Conservation (phyloP, 2,888 invertebrate species). For the Leptogaster cylindrica region DNA sequence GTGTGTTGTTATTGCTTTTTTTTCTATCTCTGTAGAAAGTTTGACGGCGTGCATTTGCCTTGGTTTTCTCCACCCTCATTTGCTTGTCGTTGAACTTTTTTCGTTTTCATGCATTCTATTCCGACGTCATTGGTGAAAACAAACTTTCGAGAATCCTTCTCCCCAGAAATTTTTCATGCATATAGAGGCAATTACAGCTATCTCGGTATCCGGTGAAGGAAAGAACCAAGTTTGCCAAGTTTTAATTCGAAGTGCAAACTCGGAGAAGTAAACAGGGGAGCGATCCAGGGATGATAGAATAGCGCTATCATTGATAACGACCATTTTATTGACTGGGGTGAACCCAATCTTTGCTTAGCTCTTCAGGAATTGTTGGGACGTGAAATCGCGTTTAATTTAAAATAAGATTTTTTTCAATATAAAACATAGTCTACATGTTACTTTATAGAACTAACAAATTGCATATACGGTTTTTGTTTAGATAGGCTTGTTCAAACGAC, state of each 20-base stretch:
- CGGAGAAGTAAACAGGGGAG: conserved; percentile 38
- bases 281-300: conserved; percentile 26
- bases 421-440: no score
- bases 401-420: no score
- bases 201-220: not conserved
- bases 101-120: conserved; percentile 22
- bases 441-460: no score
- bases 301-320: conserved; percentile 47
- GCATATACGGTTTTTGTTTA: no score
- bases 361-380: conserved; percentile 60
- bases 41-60: not conserved
- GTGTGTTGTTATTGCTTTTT: not conserved
- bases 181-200: conserved; percentile 21
- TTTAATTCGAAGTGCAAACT: conserved; percentile 40
- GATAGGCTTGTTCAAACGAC: no score
- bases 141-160: conserved; percentile 18
- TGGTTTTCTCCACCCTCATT: not conserved
- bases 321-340: conserved; percentile 50
- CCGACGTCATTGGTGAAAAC: conserved; percentile 26
- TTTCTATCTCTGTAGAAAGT: not conserved
- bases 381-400: conserved; percentile 60
- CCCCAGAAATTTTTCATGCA: not conserved
- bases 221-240: conserved; percentile 35
- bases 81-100: conserved; percentile 24
- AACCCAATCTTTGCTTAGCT: conserved; percentile 59